phyloP scores from a whole-genome alignment of 2,888 invertebrate genomes.

The Pardosa pseudoannulata region DNA sequence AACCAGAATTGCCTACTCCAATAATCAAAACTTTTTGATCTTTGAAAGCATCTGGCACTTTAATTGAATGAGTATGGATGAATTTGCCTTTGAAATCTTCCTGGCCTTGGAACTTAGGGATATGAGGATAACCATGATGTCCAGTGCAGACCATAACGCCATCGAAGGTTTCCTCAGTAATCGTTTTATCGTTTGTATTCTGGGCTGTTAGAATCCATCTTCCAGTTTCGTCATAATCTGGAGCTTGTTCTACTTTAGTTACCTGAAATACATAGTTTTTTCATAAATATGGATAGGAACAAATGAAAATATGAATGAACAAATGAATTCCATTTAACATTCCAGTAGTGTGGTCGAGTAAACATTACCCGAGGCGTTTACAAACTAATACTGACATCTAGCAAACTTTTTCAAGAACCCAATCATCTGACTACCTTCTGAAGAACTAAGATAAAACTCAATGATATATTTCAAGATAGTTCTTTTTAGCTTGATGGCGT shows the following conservation, averaged over 20 bases:
- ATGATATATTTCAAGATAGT: too few species aligned
- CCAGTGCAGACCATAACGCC: constrained; percentile 79
- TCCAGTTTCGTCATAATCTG: constrained; percentile 69
- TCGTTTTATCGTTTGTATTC: neutral
- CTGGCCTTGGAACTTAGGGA: constrained; percentile 78
- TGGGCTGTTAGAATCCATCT: constrained; percentile 46
- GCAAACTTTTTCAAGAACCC: too few species aligned
- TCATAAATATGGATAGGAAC: too few species aligned
- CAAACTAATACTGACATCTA: too few species aligned
- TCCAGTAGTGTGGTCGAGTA: too few species aligned
- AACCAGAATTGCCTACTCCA: constrained; percentile 80
- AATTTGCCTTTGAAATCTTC: constrained; percentile 75
- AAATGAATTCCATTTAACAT: too few species aligned
- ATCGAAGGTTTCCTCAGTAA: constrained; percentile 75
- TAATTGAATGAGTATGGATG: constrained; percentile 74
- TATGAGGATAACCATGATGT: constrained; percentile 78
- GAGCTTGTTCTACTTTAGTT: neutral
- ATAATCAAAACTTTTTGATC: constrained; percentile 78
- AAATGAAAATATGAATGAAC: too few species aligned
- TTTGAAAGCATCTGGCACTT: constrained; percentile 72
- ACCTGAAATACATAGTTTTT: constrained; percentile 65
- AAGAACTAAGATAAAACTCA: too few species aligned
- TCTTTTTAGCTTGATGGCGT: too few species aligned
- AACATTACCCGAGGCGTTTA: too few species aligned
- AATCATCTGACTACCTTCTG: too few species aligned